Conservation (phyloP, 1,140 invertebrate species). For the Sminthurides bifidus region DNA sequence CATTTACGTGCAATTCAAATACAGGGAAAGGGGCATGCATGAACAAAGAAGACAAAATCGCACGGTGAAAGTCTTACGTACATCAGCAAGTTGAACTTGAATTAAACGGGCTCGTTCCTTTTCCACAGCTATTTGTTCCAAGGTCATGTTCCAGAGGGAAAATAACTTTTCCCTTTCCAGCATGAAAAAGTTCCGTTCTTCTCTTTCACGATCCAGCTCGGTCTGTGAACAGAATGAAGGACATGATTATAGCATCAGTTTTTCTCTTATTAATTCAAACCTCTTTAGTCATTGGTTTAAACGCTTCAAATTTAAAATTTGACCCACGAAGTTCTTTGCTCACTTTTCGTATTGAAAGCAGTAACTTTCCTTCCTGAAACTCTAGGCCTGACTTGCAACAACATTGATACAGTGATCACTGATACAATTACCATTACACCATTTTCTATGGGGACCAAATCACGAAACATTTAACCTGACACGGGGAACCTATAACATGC, state of each 20-base stretch:
- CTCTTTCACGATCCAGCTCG: slow-evolving; percentile 82
- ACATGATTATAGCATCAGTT: neutral
- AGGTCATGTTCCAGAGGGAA: slow-evolving; percentile 86
- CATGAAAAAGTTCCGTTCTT: slow-evolving; percentile 91
- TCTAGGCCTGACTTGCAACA: too few relatives aligned
- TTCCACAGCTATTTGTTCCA: slow-evolving; percentile 55
- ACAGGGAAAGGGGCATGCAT: too few relatives aligned
- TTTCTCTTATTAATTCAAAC: neutral
- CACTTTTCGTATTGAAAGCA: too few relatives aligned
- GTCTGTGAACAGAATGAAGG: slow-evolving; percentile 11
- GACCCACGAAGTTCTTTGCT: too few relatives aligned
- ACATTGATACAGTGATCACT: too few relatives aligned
- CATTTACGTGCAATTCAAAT: too few relatives aligned
- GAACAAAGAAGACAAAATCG: neutral
- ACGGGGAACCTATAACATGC: too few relatives aligned
- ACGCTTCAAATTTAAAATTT: neutral
- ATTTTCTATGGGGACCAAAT: too few relatives aligned
- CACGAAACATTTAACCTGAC: too few relatives aligned
- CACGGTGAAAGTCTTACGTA: neutral
- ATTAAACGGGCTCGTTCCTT: slow-evolving; percentile 59
- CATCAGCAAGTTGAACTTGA: slow-evolving; percentile 10
- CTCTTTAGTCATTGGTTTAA: neutral
- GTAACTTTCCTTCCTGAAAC: too few relatives aligned
- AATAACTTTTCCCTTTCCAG: slow-evolving; percentile 85
- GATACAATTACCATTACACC: too few relatives aligned